These are phyloP conservation scores for Ceratina australensis DNA, from an alignment of 1,140 invertebrate genomes.

Conservation along the genomic window DNA sequence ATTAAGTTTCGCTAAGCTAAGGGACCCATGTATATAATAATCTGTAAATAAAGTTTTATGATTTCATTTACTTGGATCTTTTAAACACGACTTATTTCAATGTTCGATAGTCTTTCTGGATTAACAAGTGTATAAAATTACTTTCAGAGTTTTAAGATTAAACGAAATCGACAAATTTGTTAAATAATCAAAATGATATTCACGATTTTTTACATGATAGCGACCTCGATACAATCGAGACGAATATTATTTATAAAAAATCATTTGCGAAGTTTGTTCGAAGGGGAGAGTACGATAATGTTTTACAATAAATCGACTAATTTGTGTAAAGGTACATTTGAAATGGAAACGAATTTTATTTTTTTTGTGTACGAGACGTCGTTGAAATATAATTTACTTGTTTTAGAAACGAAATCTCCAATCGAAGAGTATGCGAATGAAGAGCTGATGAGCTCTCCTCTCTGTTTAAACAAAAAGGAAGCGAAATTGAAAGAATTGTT, in stretches of 20 bases:
- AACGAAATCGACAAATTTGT: too few species aligned
- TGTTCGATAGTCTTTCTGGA: too few species aligned
- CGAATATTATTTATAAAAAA: slow-evolving; percentile 81
- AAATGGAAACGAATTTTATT: not conserved
- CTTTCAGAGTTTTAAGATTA: too few species aligned
- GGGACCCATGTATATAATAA: too few species aligned
- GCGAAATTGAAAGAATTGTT: slow-evolving; percentile 81
- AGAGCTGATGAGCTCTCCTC: slow-evolving; percentile 76
- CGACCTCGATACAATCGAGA: slow-evolving; percentile 85
- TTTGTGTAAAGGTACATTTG: slow-evolving; percentile 71
- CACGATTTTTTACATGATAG: slow-evolving; percentile 85
- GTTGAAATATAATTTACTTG: not conserved
- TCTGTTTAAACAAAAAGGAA: slow-evolving; percentile 78
- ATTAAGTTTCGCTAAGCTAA: too few species aligned
- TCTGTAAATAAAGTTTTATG: too few species aligned
- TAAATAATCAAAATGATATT: slow-evolving; percentile 78
- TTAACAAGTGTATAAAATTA: too few species aligned
- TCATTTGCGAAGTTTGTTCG: slow-evolving; percentile 63
- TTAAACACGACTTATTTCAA: not conserved
- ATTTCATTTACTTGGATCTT: too few species aligned
- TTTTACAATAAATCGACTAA: slow-evolving; percentile 74
- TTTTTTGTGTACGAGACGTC: not conserved
- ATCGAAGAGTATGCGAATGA: slow-evolving; percentile 46
- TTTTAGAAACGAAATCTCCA: slow-evolving; percentile 61
- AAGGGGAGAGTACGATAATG: slow-evolving; percentile 64